Evolutionary conservation across 1,140 invertebrate species (phyloP).

Genomic region (Halotydeus destructor): DNA sequence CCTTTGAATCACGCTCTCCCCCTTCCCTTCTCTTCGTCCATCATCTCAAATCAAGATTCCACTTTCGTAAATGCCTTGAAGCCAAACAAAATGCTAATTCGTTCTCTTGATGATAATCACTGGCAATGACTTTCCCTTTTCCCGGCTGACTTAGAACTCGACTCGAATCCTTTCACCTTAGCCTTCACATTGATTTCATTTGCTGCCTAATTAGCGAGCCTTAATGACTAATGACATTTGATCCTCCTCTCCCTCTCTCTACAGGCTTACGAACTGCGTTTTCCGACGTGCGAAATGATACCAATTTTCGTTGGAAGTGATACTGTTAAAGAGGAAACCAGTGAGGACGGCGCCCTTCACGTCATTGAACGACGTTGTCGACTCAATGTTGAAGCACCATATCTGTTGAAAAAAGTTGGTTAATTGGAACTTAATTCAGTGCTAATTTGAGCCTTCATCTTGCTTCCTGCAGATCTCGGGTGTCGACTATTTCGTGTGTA

Average conservation of each 20-base stretch:
- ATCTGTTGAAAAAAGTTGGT: constrained; percentile 73
- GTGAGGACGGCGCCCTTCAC: constrained; percentile 51
- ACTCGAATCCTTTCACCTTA: too few species aligned
- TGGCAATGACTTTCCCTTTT: too few species aligned
- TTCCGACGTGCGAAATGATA: constrained; percentile 83
- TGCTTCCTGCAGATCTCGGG: constrained; percentile 55
- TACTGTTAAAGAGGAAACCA: constrained; percentile 50
- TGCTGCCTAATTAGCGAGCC: too few species aligned
- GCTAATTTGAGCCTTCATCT: constrained; percentile 1
- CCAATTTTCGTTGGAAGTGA: constrained; percentile 82
- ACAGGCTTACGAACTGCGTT: constrained; percentile 78
- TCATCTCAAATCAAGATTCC: too few species aligned
- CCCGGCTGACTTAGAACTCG: too few species aligned
- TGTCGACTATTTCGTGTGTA: constrained; percentile 75
- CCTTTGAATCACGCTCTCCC: too few species aligned
- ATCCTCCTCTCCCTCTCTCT: constrained; percentile 19
- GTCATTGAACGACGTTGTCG: constrained; percentile 73
- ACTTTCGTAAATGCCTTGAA: too few species aligned
- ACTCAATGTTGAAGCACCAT: constrained; percentile 81
- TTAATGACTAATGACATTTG: too few species aligned
- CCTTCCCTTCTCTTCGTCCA: too few species aligned
- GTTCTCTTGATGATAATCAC: too few species aligned
- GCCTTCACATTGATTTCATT: too few species aligned
- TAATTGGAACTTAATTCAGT: background rate
- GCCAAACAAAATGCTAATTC: too few species aligned